These are phyloP conservation scores for Dendrocopos noguchii DNA, from an alignment of 2,113 vertebrate genomes.

Conservation along the genomic window DNA sequence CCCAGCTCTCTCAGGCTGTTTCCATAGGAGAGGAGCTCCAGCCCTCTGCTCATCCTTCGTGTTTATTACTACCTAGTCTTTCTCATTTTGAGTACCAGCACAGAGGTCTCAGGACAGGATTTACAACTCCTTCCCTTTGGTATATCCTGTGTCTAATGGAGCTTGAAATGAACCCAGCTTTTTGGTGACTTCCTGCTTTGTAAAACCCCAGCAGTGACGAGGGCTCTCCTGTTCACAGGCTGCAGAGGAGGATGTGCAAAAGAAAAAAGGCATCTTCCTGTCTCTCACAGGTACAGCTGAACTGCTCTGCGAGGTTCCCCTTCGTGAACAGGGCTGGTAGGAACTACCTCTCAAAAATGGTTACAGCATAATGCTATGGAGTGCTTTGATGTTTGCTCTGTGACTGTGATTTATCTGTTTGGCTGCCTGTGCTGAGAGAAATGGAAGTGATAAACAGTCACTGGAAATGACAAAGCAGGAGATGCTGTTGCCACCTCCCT, in stretches of 20 bases:
- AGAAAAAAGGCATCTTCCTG: neutral
- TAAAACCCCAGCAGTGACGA: slow-evolving; percentile 18
- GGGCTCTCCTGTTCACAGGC: neutral
- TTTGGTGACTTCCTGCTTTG: slow-evolving; percentile 56
- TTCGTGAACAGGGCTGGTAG: neutral
- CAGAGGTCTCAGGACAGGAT: slow-evolving; percentile 19
- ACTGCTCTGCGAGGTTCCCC: neutral
- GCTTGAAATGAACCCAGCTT: slow-evolving; percentile 65
- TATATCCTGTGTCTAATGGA: slow-evolving; percentile 38
- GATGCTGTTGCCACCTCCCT: neutral
- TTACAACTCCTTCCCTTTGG: slow-evolving; percentile 56
- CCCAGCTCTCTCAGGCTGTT: no score
- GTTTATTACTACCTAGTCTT: slow-evolving; percentile 21
- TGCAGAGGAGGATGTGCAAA: neutral
- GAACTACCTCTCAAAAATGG: neutral
- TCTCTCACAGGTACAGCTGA: neutral
- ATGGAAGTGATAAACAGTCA: neutral
- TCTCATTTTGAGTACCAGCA: slow-evolving; percentile 44
- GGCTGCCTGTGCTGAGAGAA: neutral
- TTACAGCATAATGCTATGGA: neutral
- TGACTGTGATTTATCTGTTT: neutral
- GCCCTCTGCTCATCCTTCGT: neutral
- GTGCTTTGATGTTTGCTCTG: neutral
- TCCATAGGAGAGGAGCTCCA: no score
- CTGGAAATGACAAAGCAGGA: neutral